These are phyloP conservation scores for Hirtodrosophila alboralis DNA, from an alignment of 2,888 invertebrate species.

Conservation along the genomic window DNA sequence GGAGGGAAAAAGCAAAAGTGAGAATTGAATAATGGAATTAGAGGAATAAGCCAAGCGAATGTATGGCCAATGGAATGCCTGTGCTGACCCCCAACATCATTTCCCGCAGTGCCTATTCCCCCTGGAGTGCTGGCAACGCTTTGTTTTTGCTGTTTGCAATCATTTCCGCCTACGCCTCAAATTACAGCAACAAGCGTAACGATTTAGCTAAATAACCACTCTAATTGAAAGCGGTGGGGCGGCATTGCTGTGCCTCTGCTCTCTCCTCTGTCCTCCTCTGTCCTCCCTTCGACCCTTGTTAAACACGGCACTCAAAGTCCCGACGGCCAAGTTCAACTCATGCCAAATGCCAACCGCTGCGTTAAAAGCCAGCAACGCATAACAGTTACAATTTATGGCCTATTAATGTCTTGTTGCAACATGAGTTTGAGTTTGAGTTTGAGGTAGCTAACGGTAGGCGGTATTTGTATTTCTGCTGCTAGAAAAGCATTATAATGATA, in stretches of 20 bases:
- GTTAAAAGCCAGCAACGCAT: slow-evolving; percentile 79
- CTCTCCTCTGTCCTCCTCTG: not conserved
- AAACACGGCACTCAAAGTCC: slow-evolving; percentile 52
- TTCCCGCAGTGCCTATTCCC: slow-evolving; percentile 32
- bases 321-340: slow-evolving; percentile 50
- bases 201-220: slow-evolving; percentile 78
- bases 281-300: not conserved
- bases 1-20: slow-evolving; percentile 4
- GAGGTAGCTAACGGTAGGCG: slow-evolving; percentile 56
- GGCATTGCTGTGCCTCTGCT: slow-evolving; percentile 16
- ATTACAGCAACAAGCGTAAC: slow-evolving; percentile 70
- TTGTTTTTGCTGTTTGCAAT: slow-evolving; percentile 50
- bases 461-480: slow-evolving; percentile 18
- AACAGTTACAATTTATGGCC: slow-evolving; percentile 81
- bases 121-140: slow-evolving; percentile 17
- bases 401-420: slow-evolving; percentile 65
- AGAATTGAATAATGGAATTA: slow-evolving; percentile 15
- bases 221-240: slow-evolving; percentile 72
- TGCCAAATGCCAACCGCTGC: slow-evolving; percentile 69
- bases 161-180: slow-evolving; percentile 68
- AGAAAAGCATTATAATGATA: slow-evolving; percentile 44
- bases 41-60: slow-evolving; percentile 28
- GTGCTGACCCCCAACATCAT: too few relatives aligned
- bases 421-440: slow-evolving; percentile 22
- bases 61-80: slow-evolving; percentile 31